phyloP scores from a whole-genome alignment of 1,140 invertebrate species.

The Solen grandis region DNA sequence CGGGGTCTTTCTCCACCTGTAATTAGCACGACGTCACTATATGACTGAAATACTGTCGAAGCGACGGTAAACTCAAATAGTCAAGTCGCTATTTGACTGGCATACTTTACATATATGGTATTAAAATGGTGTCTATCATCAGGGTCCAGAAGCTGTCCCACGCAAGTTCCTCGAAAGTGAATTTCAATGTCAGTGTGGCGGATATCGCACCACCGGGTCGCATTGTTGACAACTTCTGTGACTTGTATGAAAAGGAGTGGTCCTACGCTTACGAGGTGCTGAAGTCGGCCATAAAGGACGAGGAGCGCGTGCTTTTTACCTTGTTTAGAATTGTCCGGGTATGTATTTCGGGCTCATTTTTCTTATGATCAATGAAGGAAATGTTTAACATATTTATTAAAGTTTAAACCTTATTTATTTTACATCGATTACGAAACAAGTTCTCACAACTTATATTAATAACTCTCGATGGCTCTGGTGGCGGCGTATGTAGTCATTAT shows the following conservation, averaged over 20 bases:
- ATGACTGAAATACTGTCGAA: too few species aligned
- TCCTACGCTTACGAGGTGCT: conserved; percentile 17
- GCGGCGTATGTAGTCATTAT: too few species aligned
- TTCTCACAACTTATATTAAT: too few species aligned
- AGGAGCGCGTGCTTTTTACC: conserved; percentile 1
- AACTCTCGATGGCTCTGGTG: too few species aligned
- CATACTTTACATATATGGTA: too few species aligned
- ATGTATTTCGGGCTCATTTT: background rate
- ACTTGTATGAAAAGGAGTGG: conserved; percentile 45
- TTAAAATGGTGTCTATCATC: too few species aligned
- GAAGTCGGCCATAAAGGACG: conserved; percentile 28
- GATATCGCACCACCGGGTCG: conserved; percentile 21
- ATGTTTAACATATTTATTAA: background rate
- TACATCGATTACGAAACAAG: too few species aligned
- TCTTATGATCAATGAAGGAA: background rate
- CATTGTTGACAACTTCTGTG: conserved; percentile 37
- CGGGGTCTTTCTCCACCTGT: too few species aligned
- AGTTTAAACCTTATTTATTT: too few species aligned
- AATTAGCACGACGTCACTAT: too few species aligned
- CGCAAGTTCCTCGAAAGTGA: background rate
- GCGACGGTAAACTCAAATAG: too few species aligned
- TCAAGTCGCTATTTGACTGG: too few species aligned
- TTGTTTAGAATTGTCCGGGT: conserved; percentile 36
- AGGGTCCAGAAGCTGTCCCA: conserved; percentile 21
- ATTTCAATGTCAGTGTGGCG: conserved; percentile 16